Base-by-base conservation (phyloP, 2,113 vertebrate genomes). In the Hoplias malabaricus region DNA sequence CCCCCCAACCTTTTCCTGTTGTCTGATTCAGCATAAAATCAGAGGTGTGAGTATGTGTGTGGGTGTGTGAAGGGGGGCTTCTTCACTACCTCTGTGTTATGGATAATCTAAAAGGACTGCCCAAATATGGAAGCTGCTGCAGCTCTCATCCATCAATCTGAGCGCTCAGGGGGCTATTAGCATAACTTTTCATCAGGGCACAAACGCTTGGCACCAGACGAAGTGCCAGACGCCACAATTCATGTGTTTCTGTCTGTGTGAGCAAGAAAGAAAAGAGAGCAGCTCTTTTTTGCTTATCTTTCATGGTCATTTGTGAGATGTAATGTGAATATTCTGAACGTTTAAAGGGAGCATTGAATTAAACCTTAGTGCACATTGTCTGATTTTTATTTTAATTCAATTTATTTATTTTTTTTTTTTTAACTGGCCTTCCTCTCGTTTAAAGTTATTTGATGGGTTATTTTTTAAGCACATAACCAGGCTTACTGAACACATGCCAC, bases 41-140 rank as follows among this genome's bases (percentile, higher is more conserved):
- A 40, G 8, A 50, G 25, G 14, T 12, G 11, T 27, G 10, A 27
- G 9, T 46, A 27, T 34, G 11, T 21, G 14, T 33, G 9, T 73
- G 40, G 31, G 56, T 4, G 48, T 19, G 34, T 42, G 12, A 8
- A 12, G 23, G 21, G 14, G 29, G 31, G 61, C 33, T 63, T 14
- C n/a, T n/a, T 4, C 12, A 12, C 14, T 73, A 36, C 27, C 50
- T 31, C 31, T 31, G 33, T n/a, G 38, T 10, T 33, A 25, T 25
- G 43, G 38, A 54, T 38, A 81, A 29, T 73, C 46, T 59, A 36
- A 74, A 65, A 43, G 25, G 75, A 63, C 59, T 38, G 36, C 46
- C 78, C 80, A 80, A 72, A 73, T 70, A 80, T 77, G 65, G 77
- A 77, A 69, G 29, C 48, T 73, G 25, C 21, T 61, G 61, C 21